Base-by-base conservation (phyloP, 2,888 invertebrate genomes). In the Sphaerophoria rueppellii region DNA sequence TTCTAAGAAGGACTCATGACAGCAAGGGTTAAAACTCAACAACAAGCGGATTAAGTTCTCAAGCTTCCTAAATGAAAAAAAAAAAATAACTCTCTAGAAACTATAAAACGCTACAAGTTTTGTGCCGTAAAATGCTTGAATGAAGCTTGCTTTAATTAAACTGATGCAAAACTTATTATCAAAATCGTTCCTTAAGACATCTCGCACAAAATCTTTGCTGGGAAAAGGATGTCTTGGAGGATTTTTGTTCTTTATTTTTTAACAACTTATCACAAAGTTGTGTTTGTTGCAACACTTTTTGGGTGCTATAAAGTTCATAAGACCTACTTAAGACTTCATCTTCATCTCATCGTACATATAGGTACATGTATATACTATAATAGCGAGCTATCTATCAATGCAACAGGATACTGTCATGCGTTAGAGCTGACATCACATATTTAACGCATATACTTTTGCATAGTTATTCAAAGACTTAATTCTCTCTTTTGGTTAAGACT, bases 301-400 rank as follows among this genome's bases (percentile, higher is more conserved):
- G 74, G 54, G 67, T 55, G 80, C 55, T 58, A 81, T 85, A 81
- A 85, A 85, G 75, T 85, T 76, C 70, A 40, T 85, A 81, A 85
- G 85, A 83, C 71, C 60, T 75, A 80, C 75, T 83, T 83, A 83
- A 80, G 74, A 85, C 77, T 76, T 81, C 85, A 77, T 77, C 81
- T 76, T 75, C 79, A 72, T 70, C 80, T 65, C 6, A 46, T 37
- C 65, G 14, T 57, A 37, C 37, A 57, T 11, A 7, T 12, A 40
- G 14, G 11, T 32, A 54, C 24, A 32, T 9, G 2, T 24, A 24
- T 46, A 9, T 46, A n/a, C n/a, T n/a, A 12, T 12, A 11, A 16
- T 14, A 48, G 46, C 46, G 48, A 57, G 57, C 46, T 69, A 81
- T 85, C 65, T 60, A 63, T 81, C 81, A 81, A 65, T 77, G 55